These are phyloP conservation scores for Oedothorax gibbosus DNA, from an alignment of 1,140 invertebrate genomes.

Conservation along the genomic window DNA sequence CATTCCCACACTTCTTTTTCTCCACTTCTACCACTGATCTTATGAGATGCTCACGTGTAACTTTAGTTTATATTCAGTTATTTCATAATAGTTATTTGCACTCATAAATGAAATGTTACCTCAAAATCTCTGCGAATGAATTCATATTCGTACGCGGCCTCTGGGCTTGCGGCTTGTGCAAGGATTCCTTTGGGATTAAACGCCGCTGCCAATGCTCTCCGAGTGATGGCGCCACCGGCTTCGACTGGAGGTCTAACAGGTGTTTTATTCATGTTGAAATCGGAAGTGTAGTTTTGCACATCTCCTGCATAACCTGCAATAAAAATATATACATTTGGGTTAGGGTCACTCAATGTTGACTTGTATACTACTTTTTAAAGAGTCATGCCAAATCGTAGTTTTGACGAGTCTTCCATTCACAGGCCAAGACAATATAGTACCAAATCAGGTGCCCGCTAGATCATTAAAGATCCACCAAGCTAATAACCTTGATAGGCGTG, in stretches of 20 bases:
- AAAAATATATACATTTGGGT: background rate
- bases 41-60: too few species aligned
- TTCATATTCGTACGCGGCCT: slow-evolving; percentile 64
- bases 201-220: slow-evolving; percentile 58
- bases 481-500: too few species aligned
- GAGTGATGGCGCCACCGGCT: slow-evolving; percentile 39
- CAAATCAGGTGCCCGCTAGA: too few species aligned
- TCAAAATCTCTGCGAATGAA: slow-evolving; percentile 64
- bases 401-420: too few species aligned
- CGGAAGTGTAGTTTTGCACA: slow-evolving; percentile 49
- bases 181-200: slow-evolving; percentile 63
- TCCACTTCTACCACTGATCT: too few species aligned
- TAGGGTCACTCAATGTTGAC: too few species aligned
- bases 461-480: too few species aligned
- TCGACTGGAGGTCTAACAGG: background rate
- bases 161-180: slow-evolving; percentile 64
- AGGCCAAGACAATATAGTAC: too few species aligned
- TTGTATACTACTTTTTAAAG: too few species aligned
- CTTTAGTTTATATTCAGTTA: background rate
- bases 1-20: too few species aligned
- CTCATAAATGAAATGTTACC: slow-evolving; percentile 32
- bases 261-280: slow-evolving; percentile 66
- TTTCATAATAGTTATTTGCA: background rate
- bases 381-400: too few species aligned
- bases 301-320: slow-evolving; percentile 30